Percentiles rank a stretch among this genome's conserved stretches.
Evolutionary conservation across 2,888 invertebrate genomes (phyloP).

Genomic region (Pristionchus maxplancki): DNA sequence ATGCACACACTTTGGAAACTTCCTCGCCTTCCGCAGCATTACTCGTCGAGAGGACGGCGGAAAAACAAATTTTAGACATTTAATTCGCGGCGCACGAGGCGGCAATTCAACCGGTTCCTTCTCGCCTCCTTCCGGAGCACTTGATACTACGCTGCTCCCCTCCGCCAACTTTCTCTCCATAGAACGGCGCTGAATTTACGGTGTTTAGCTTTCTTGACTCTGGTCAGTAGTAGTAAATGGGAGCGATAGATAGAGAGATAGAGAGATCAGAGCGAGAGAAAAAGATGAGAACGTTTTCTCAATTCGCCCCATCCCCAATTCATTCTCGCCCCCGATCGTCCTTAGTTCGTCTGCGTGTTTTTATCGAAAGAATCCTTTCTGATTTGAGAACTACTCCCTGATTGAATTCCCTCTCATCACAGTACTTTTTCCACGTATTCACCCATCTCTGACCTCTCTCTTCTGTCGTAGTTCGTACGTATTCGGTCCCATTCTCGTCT

Average conservation of each 20-base stretch:
- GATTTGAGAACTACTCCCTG: not conserved
- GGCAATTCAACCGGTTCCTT: slow-evolving; percentile 36
- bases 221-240: slow-evolving; percentile 26
- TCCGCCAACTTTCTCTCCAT: not conserved
- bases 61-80: slow-evolving; percentile 24
- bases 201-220: slow-evolving; percentile 21
- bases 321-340: not conserved
- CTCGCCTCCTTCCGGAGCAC: slow-evolving; percentile 28
- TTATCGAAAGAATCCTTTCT: slow-evolving; percentile 17
- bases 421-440: not conserved
- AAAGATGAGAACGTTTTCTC: slow-evolving; percentile 40
- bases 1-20: not conserved
- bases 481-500: not conserved
- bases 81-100: slow-evolving; percentile 27
- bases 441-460: not conserved
- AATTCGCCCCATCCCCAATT: slow-evolving; percentile 8
- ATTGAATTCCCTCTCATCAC: not conserved
- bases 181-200: slow-evolving; percentile 21
- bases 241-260: not conserved
- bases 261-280: slow-evolving; percentile 24
- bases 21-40: not conserved
- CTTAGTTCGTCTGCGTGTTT: slow-evolving; percentile 9
- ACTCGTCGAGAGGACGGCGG: not conserved
- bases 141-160: slow-evolving; percentile 31
- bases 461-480: not conserved